Evolutionary conservation across 1,140 invertebrate species (phyloP).

Genomic region (Tetramorium alpestre): DNA sequence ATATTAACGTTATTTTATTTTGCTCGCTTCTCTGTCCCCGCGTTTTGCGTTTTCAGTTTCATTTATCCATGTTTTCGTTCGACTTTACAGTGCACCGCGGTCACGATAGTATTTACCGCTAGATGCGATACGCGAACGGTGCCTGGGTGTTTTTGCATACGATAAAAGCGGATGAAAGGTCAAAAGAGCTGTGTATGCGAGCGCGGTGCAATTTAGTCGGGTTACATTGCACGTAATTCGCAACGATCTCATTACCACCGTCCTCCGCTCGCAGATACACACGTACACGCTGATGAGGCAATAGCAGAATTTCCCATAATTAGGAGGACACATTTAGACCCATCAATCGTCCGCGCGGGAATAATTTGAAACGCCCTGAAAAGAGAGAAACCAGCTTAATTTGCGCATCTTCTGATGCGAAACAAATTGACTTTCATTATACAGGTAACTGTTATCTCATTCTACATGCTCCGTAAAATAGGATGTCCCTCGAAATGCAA

Average conservation of each 20-base stretch:
- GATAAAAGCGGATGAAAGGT: conserved; percentile 55
- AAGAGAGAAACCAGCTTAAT: not conserved
- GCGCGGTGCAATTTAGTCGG: conserved; percentile 34
- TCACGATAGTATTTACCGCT: conserved; percentile 29
- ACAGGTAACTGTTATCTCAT: not conserved
- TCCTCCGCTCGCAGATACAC: not conserved
- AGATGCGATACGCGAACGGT: not conserved
- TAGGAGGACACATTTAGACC: not conserved
- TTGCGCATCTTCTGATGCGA: not conserved
- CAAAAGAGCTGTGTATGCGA: conserved; percentile 35
- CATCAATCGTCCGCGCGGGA: not conserved
- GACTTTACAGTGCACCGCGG: not conserved
- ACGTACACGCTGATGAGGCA: conserved; percentile 5
- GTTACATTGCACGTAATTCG: conserved; percentile 45
- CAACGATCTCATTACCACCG: conserved; percentile 18
- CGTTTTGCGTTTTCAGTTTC: not conserved
- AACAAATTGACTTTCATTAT: not conserved
- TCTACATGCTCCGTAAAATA: not conserved
- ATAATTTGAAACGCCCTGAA: not conserved
- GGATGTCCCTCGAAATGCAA: not conserved
- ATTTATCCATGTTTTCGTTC: conserved; percentile 8
- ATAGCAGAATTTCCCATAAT: conserved; percentile 5
- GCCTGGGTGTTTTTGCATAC: conserved; percentile 36
- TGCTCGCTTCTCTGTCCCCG: not conserved
- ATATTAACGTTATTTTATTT: not conserved